These are phyloP conservation scores for Odontomyia ornata DNA, from an alignment of 2,888 invertebrate species.

Conservation along the genomic window DNA sequence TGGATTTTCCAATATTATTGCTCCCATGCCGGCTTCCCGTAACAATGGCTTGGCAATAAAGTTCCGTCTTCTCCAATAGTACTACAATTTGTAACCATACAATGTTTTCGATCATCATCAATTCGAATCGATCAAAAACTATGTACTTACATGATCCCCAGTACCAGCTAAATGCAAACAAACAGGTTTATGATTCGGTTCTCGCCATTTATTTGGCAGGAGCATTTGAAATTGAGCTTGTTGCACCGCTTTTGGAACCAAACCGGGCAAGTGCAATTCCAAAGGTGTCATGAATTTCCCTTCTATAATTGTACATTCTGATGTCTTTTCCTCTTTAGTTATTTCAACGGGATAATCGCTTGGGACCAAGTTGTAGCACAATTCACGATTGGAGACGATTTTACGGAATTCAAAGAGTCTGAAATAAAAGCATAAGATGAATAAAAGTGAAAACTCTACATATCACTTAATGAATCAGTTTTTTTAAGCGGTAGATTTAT, in stretches of 20 bases:
- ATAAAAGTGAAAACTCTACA: too few relatives aligned
- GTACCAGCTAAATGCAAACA: conserved; percentile 97
- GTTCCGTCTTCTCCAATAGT: conserved; percentile 88
- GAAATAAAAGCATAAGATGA: conserved; percentile 55
- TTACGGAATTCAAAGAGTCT: conserved; percentile 93
- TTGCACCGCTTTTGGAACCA: conserved; percentile 84
- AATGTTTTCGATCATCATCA: background rate
- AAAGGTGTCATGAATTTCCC: conserved; percentile 91
- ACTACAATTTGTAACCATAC: conserved; percentile 67
- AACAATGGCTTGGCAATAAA: conserved; percentile 91
- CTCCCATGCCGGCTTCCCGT: conserved; percentile 88
- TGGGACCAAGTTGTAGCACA: conserved; percentile 83
- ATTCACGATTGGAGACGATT: conserved; percentile 82
- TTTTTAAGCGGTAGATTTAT: too few relatives aligned
- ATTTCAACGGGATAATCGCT: conserved; percentile 86
- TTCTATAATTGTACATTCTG: conserved; percentile 80
- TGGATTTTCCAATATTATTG: conserved; percentile 95
- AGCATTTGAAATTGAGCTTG: conserved; percentile 86
- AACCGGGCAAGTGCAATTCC: conserved; percentile 81
- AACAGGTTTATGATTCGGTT: conserved; percentile 76
- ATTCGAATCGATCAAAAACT: background rate
- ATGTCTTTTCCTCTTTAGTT: conserved; percentile 80
- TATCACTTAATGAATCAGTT: too few relatives aligned
- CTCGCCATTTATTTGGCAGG: conserved; percentile 82
- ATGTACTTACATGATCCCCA: conserved; percentile 88